Conservation (phyloP, 2,888 invertebrate species). For the Drosophila hawaiiensis region DNA sequence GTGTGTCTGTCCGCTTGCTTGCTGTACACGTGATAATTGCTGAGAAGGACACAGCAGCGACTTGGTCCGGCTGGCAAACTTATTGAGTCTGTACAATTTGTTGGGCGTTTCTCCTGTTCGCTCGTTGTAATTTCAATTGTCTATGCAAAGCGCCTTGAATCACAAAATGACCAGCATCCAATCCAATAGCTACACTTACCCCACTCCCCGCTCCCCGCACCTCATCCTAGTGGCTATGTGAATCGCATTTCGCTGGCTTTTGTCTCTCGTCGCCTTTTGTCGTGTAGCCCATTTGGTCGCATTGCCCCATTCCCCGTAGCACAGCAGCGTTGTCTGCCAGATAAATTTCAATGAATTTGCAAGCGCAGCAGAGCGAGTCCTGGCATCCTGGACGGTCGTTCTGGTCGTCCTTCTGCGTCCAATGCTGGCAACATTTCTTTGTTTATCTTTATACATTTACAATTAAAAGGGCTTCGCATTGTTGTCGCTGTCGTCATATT, state of each 20-base stretch:
- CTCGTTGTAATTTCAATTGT: constrained; percentile 71
- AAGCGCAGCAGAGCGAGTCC: constrained; percentile 47
- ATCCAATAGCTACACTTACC: constrained; percentile 2
- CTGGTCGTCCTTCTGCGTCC: constrained; percentile 11
- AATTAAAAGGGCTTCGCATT: constrained; percentile 78
- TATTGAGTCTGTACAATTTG: constrained; percentile 80
- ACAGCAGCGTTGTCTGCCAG: constrained; percentile 48
- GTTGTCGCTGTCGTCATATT: constrained; percentile 73
- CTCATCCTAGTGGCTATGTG: constrained; percentile 9
- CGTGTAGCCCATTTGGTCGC: constrained; percentile 15
- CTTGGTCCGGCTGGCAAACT: constrained; percentile 41
- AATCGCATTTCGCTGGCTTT: constrained; percentile 54
- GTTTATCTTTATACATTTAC: constrained; percentile 77
- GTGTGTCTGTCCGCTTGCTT: constrained; percentile 6
- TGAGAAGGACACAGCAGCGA: constrained; percentile 34
- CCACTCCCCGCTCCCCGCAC: neutral
- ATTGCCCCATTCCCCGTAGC: neutral
- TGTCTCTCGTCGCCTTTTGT: constrained; percentile 53
- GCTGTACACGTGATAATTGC: constrained; percentile 68
- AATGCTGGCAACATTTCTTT: constrained; percentile 70
- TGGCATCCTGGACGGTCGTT: constrained; percentile 19
- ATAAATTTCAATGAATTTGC: constrained; percentile 80
- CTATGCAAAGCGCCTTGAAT: constrained; percentile 77
- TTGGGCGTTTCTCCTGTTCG: constrained; percentile 39
- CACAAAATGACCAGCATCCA: constrained; percentile 66